Evolutionary conservation across 2,888 invertebrate species (phyloP).

Genomic region (Aspidiotus destructor): DNA sequence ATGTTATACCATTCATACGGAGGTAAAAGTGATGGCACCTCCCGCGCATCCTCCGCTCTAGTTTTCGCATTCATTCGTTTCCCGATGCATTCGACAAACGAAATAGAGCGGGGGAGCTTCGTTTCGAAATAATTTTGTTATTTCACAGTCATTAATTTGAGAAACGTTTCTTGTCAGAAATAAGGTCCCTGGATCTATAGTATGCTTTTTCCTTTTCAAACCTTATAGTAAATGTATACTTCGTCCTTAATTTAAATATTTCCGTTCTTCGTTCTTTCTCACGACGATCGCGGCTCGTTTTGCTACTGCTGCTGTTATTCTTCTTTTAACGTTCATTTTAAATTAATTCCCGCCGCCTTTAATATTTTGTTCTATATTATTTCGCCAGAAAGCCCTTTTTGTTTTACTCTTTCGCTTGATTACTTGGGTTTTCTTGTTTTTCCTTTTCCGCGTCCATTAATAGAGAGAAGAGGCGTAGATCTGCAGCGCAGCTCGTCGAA

Average conservation of each 20-base stretch:
- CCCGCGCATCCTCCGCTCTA: neutral
- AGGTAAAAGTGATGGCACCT: neutral
- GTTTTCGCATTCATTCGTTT: neutral
- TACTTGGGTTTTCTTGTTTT: constrained; percentile 25
- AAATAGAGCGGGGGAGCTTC: constrained; percentile 8
- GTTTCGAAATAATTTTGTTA: constrained; percentile 32
- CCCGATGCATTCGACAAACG: constrained; percentile 15
- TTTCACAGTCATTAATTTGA: constrained; percentile 33
- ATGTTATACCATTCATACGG: too few species aligned
- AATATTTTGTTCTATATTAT: constrained; percentile 32
- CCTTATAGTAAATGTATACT: neutral
- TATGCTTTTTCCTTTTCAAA: constrained; percentile 26
- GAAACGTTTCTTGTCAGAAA: constrained; percentile 33
- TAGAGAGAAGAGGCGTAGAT: too few species aligned
- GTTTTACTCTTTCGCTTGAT: constrained; percentile 31
- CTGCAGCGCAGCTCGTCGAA: too few species aligned
- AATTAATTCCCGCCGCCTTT: constrained; percentile 28
- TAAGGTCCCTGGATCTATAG: constrained; percentile 31
- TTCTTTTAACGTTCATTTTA: constrained; percentile 26
- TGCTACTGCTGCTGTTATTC: constrained; percentile 14
- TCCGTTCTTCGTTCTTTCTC: constrained; percentile 28
- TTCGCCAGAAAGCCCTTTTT: constrained; percentile 30
- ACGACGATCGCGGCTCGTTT: constrained; percentile 17
- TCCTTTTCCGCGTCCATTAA: neutral
- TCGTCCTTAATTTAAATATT: constrained; percentile 24